Conservation (phyloP, 2,113 vertebrate genomes). For the Prietella phreatophila region DNA sequence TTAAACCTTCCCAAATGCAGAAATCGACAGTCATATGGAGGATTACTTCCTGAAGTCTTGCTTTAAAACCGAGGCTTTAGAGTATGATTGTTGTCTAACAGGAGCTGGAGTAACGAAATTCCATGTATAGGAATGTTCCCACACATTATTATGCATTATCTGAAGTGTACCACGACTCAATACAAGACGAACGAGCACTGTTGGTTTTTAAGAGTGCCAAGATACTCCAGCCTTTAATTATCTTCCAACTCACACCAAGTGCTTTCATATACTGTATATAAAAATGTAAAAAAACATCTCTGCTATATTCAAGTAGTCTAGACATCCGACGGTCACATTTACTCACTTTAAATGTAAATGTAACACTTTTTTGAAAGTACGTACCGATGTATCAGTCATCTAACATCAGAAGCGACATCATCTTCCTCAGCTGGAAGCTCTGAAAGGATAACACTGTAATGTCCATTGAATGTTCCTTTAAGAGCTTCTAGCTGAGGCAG, state of each 20-base stretch:
- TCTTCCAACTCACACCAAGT: neutral
- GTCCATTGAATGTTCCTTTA: neutral
- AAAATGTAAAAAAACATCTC: neutral
- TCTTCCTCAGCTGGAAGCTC: neutral
- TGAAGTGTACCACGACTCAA: neutral
- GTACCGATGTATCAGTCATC: neutral
- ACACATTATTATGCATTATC: neutral
- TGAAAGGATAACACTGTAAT: neutral
- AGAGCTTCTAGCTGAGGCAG: too few species aligned
- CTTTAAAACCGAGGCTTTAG: slow-evolving; percentile 25
- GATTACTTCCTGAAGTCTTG: slow-evolving; percentile 52
- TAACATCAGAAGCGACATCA: neutral
- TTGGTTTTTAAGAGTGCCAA: slow-evolving; percentile 31
- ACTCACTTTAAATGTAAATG: neutral
- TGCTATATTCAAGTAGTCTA: neutral
- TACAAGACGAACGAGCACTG: slow-evolving; percentile 5
- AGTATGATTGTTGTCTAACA: neutral
- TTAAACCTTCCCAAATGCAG: neutral
- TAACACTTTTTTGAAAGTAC: neutral
- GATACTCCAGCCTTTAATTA: neutral
- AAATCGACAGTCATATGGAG: neutral
- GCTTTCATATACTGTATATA: neutral
- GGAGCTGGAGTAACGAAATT: slow-evolving; percentile 35
- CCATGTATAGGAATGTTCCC: slow-evolving; percentile 21
- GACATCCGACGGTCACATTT: neutral